Conservation (phyloP, 2,888 invertebrate species). For the Falcaria lacertinaria region DNA sequence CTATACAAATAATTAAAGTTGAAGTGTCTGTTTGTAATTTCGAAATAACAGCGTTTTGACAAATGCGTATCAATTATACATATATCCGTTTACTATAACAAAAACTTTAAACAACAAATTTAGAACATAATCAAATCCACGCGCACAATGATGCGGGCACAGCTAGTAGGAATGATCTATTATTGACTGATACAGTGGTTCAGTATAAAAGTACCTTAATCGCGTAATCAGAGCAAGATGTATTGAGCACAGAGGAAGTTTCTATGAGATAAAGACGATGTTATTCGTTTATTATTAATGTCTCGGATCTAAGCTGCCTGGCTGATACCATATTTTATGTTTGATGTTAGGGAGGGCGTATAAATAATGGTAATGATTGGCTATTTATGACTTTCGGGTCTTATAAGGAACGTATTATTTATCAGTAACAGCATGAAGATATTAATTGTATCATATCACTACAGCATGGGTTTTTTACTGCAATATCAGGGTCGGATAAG, state of each 20-base stretch:
- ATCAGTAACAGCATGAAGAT: background rate
- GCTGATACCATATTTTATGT: conserved; percentile 13
- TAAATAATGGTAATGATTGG: background rate
- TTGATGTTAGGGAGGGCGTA: background rate
- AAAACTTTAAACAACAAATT: too few species aligned
- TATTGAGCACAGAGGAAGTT: conserved; percentile 25
- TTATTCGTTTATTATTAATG: conserved; percentile 48
- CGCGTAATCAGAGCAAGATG: conserved; percentile 33
- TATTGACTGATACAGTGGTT: too few species aligned
- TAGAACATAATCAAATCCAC: too few species aligned
- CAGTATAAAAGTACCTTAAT: conserved; percentile 20
- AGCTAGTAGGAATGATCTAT: too few species aligned
- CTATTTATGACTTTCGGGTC: background rate
- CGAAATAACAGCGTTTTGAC: too few species aligned
- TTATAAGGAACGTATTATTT: background rate
- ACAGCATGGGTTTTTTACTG: too few species aligned
- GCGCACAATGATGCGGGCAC: too few species aligned
- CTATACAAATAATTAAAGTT: too few species aligned
- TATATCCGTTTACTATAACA: too few species aligned
- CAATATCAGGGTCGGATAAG: too few species aligned
- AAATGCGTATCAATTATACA: too few species aligned
- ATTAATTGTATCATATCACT: background rate
- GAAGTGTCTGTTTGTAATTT: too few species aligned
- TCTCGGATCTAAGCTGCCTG: conserved; percentile 13
- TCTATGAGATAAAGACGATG: conserved; percentile 34